Evolutionary conservation across 2,797 vertebrate genomes (phyloP), one percentile per base, ranked within the genome.

Genomic region (Pseudotriccus pelzelni): DNA sequence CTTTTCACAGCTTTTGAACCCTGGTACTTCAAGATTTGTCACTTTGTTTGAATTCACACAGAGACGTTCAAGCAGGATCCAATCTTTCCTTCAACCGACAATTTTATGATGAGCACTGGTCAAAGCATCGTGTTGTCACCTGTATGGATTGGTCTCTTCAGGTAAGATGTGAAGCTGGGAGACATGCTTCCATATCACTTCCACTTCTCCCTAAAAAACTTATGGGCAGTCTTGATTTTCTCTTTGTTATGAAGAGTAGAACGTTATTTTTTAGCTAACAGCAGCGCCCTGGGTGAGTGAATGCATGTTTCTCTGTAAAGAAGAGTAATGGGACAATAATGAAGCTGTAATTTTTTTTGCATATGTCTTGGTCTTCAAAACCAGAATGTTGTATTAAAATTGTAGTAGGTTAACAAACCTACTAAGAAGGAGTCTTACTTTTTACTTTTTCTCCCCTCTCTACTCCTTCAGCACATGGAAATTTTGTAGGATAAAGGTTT

Each of bases 51-150:
- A 94, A 94, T 80, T 74, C 62, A 76, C 44, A 66, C 98, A 99
- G 94, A 98, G 99, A 96, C 95, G 97, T 98, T 58, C 98, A 99
- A 95, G 98, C 98, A 66, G 98, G 99, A 94, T 98, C 99, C 97
- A 99, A 99, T 95, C 98, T 99, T 94, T 99, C 99, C 84, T 98
- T 99, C 96, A 99, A 98, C 89, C 98, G 99, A 58, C 98, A 99
- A 14, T 99, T 99, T 97, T 99, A 99, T 37, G 99, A 99, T 90
- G 99, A 99, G 72, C 99, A 99, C 97, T 99, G 99, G 99, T 99
- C 99, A 18, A 99, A 99, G 96, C 99, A 99, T 94, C 98, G 99
- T 16, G 99, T 99, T 1, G 99, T 99, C 97, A 99, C 99, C 89
- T 99, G 99, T 91, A 98, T 99, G 81, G 99, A 99, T 95, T 99